phyloP scores from a whole-genome alignment of 2,113 vertebrate genomes.

The Petrocephalus microphthalmus region DNA sequence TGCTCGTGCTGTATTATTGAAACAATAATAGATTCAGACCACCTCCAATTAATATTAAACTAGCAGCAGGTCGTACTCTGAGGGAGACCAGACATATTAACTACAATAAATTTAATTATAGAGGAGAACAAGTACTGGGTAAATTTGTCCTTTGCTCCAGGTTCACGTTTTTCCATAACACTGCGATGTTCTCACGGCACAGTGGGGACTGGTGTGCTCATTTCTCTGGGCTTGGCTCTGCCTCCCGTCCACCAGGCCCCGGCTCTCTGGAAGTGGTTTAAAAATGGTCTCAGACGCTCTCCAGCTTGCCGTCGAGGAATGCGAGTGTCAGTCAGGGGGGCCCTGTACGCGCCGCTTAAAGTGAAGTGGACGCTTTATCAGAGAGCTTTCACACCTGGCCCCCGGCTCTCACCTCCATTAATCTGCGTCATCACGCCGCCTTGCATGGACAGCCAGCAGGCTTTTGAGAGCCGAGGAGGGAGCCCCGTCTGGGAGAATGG shows the following conservation, averaged over 20 bases:
- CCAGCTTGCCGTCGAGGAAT: slow-evolving; percentile 17
- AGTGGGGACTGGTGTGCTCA: background rate
- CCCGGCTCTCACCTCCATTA: slow-evolving; percentile 24
- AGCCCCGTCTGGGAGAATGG: background rate
- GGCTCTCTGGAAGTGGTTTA: slow-evolving; percentile 2
- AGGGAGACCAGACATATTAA: background rate
- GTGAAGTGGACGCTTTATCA: slow-evolving; percentile 32
- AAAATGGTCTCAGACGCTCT: background rate
- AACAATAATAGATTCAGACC: background rate
- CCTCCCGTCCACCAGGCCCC: background rate
- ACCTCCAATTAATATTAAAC: background rate
- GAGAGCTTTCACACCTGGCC: slow-evolving; percentile 11
- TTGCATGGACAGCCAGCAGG: slow-evolving; percentile 13
- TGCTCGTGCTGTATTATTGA: background rate
- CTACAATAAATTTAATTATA: background rate
- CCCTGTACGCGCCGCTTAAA: background rate
- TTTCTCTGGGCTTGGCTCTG: background rate
- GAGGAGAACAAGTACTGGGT: background rate
- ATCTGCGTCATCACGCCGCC: slow-evolving; percentile 27
- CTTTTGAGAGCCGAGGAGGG: slow-evolving; percentile 11
- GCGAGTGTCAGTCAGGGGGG: slow-evolving; percentile 24
- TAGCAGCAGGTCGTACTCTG: too few species aligned
- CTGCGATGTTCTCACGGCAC: background rate
- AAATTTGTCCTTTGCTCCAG: background rate
- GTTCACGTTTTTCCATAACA: slow-evolving; percentile 5